Conservation (phyloP, 2,888 invertebrate genomes). For the Eurytoma californica region DNA sequence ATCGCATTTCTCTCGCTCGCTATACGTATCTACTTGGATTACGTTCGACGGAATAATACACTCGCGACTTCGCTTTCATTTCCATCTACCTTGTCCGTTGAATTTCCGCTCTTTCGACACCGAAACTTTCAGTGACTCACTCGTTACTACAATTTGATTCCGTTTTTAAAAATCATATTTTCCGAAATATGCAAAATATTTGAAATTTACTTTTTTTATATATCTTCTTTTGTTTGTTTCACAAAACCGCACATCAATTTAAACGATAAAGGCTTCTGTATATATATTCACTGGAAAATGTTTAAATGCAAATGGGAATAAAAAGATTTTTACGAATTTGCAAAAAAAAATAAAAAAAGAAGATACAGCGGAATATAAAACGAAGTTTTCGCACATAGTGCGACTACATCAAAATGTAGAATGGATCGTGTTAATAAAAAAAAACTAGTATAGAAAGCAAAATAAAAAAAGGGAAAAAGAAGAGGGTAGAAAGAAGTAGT, state of each 20-base stretch:
- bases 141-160: no score
- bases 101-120: background rate
- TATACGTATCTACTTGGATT: conserved; percentile 3
- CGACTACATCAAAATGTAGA: no score
- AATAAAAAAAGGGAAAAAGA: background rate
- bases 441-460: background rate
- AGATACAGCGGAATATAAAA: no score
- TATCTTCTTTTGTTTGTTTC: no score
- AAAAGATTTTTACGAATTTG: no score
- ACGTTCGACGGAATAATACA: background rate
- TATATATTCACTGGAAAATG: no score
- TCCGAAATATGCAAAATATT: background rate
- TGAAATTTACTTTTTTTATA: background rate
- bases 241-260: no score
- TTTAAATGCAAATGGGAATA: no score
- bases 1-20: background rate
- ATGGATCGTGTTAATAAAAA: no score
- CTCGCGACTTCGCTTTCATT: background rate
- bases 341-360: no score
- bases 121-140: background rate
- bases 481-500: background rate
- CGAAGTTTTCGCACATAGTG: no score
- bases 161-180: background rate
- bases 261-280: no score
- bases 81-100: background rate